Conservation (phyloP, 2,888 invertebrate genomes). For the Macaria liturata region DNA sequence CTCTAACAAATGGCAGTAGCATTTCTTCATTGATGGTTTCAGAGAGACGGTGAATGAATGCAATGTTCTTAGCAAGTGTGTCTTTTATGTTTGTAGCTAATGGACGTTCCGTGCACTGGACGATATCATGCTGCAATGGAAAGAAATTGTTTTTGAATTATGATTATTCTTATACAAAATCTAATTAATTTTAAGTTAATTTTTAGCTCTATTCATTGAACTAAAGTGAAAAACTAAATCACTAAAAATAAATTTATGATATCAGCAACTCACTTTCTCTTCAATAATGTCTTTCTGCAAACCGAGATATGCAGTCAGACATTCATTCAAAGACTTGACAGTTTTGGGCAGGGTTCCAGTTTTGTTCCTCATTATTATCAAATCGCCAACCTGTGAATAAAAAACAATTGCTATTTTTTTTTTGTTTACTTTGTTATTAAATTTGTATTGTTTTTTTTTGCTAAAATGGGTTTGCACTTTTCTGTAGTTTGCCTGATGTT, state of each 20-base stretch:
- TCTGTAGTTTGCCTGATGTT: too few species aligned
- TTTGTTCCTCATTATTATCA: constrained; percentile 72
- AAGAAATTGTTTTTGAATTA: neutral
- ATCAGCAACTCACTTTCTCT: constrained; percentile 59
- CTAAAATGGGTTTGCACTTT: too few species aligned
- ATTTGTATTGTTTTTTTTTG: too few species aligned
- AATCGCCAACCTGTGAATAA: constrained; percentile 72
- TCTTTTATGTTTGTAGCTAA: constrained; percentile 66
- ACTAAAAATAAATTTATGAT: neutral
- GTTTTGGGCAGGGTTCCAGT: constrained; percentile 60
- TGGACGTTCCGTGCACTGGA: constrained; percentile 73
- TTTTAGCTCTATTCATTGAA: too few species aligned
- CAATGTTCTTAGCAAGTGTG: constrained; percentile 69
- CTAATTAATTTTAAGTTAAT: too few species aligned
- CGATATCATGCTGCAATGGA: constrained; percentile 68
- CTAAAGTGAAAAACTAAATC: neutral
- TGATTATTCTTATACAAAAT: neutral
- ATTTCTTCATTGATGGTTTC: constrained; percentile 74
- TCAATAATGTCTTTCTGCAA: constrained; percentile 62
- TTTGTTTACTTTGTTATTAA: too few species aligned
- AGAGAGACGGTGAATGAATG: constrained; percentile 71
- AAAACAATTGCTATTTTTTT: too few species aligned
- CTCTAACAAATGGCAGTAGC: constrained; percentile 70
- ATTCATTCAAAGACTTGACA: constrained; percentile 68
- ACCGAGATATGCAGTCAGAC: constrained; percentile 70